Percentiles rank a stretch among this genome's conserved stretches.
phyloP scores from a whole-genome alignment of 1,140 invertebrate genomes.

The Agraylea sexmaculata region DNA sequence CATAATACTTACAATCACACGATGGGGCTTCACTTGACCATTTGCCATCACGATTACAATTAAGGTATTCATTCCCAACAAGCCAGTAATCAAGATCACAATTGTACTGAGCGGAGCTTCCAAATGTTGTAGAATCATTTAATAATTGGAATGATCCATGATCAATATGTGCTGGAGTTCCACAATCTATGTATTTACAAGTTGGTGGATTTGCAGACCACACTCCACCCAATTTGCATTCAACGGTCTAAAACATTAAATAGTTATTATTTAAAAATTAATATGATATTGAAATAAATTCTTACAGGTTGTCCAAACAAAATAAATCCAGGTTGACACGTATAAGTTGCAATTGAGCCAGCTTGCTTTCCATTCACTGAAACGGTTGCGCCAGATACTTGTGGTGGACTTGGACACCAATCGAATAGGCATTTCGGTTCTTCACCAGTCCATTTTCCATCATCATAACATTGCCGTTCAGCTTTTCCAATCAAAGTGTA shows the following conservation, averaged over 20 bases:
- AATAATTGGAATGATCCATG: slow-evolving; percentile 59
- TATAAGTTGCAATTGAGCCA: slow-evolving; percentile 66
- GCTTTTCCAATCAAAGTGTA: slow-evolving; percentile 69
- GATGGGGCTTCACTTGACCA: slow-evolving; percentile 77
- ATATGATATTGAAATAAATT: slow-evolving; percentile 11
- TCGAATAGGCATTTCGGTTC: slow-evolving; percentile 72
- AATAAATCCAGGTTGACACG: slow-evolving; percentile 73
- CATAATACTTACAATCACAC: slow-evolving; percentile 61
- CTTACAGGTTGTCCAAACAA: slow-evolving; percentile 67
- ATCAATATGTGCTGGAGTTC: slow-evolving; percentile 62
- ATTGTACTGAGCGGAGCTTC: slow-evolving; percentile 59
- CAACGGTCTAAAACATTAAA: slow-evolving; percentile 47
- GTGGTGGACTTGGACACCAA: slow-evolving; percentile 71
- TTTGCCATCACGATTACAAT: slow-evolving; percentile 68
- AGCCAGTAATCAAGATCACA: slow-evolving; percentile 79
- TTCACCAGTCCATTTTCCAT: slow-evolving; percentile 69
- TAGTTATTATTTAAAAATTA: slow-evolving; percentile 5
- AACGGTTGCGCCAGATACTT: slow-evolving; percentile 61
- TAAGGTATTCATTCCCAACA: slow-evolving; percentile 50
- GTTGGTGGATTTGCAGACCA: slow-evolving; percentile 70
- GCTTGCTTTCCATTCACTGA: slow-evolving; percentile 54
- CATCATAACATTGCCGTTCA: slow-evolving; percentile 61
- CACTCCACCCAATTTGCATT: slow-evolving; percentile 66
- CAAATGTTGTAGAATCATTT: slow-evolving; percentile 69
- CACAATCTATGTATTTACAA: slow-evolving; percentile 82